Evolutionary conservation across 1,140 invertebrate genomes (phyloP).

Genomic region (Triops cancriformis): DNA sequence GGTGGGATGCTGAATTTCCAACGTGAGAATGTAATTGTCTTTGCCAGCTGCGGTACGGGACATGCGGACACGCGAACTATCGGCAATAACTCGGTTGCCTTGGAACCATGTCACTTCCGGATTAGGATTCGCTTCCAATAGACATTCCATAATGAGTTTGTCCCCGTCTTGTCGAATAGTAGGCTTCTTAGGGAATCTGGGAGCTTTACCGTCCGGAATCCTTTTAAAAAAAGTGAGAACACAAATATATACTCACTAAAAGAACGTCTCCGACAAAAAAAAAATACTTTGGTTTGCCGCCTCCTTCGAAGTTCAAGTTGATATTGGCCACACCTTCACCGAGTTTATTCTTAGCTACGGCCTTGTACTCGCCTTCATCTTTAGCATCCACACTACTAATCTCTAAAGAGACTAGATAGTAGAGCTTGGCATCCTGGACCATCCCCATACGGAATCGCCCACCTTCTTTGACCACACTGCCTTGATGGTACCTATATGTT

Average conservation of each 20-base stretch:
- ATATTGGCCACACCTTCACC: slow-evolving; percentile 89
- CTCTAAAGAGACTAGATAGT: slow-evolving; percentile 76
- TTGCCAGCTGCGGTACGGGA: slow-evolving; percentile 71
- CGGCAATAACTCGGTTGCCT: slow-evolving; percentile 67
- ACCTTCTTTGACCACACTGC: slow-evolving; percentile 64
- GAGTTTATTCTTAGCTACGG: slow-evolving; percentile 80
- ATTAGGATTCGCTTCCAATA: slow-evolving; percentile 85
- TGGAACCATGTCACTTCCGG: slow-evolving; percentile 93
- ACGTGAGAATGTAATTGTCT: slow-evolving; percentile 79
- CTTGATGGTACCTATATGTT: slow-evolving; percentile 67
- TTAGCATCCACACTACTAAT: slow-evolving; percentile 69
- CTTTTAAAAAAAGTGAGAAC: slow-evolving; percentile 43
- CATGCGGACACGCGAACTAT: slow-evolving; percentile 76
- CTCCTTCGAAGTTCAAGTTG: slow-evolving; percentile 88
- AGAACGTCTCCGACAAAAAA: slow-evolving; percentile 27
- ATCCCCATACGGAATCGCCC: slow-evolving; percentile 66
- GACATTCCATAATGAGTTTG: slow-evolving; percentile 87
- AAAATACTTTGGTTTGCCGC: slow-evolving; percentile 55
- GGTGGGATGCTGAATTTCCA: slow-evolving; percentile 89
- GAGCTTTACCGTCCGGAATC: slow-evolving; percentile 89
- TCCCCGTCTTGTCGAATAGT: slow-evolving; percentile 92
- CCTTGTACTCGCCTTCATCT: slow-evolving; percentile 89
- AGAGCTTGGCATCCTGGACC: slow-evolving; percentile 70
- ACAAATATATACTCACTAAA: background rate
- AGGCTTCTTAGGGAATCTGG: slow-evolving; percentile 93